A percentile compares a stretch with the other conserved stretches of the same genome.
phyloP scores from a whole-genome alignment of 2,113 vertebrate genomes.

The Pelodiscus sinensis region DNA sequence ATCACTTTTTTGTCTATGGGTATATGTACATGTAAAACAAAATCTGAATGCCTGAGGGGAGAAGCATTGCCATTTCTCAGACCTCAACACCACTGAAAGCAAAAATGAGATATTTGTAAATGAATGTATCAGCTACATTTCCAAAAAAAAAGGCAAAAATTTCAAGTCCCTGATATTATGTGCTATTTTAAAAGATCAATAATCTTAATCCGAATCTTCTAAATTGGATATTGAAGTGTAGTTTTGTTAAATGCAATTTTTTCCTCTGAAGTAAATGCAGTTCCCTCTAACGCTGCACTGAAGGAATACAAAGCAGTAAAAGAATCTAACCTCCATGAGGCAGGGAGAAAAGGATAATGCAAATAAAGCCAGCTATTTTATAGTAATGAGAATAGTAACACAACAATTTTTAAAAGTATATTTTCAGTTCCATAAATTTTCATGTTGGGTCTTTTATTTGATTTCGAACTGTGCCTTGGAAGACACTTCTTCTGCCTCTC shows the following conservation, averaged over 20 bases:
- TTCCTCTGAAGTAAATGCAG: constrained; percentile 17
- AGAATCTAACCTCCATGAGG: constrained; percentile 19
- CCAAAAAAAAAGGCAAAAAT: constrained; percentile 8
- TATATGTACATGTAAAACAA: background rate
- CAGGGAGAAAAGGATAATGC: background rate
- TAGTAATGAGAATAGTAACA: constrained; percentile 58
- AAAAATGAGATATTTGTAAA: background rate
- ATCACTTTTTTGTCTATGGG: background rate
- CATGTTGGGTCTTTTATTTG: constrained; percentile 58
- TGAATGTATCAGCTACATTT: background rate
- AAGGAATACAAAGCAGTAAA: background rate
- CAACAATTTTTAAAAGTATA: constrained; percentile 55
- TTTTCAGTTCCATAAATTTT: constrained; percentile 62
- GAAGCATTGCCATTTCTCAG: background rate
- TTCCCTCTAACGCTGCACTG: background rate
- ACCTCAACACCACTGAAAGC: background rate
- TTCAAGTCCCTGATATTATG: background rate
- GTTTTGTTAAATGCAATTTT: background rate
- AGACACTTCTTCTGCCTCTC: constrained; percentile 46
- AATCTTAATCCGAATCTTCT: background rate
- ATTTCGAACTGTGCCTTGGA: constrained; percentile 66
- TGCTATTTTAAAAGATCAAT: rapidly evolving
- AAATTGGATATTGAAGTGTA: constrained; percentile 14
- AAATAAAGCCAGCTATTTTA: constrained; percentile 48
- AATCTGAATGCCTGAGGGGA: background rate